Evolutionary conservation across 1,140 invertebrate genomes (phyloP), one percentile per base, ranked within the genome.

Genomic region (Drosophila pectinifera): DNA sequence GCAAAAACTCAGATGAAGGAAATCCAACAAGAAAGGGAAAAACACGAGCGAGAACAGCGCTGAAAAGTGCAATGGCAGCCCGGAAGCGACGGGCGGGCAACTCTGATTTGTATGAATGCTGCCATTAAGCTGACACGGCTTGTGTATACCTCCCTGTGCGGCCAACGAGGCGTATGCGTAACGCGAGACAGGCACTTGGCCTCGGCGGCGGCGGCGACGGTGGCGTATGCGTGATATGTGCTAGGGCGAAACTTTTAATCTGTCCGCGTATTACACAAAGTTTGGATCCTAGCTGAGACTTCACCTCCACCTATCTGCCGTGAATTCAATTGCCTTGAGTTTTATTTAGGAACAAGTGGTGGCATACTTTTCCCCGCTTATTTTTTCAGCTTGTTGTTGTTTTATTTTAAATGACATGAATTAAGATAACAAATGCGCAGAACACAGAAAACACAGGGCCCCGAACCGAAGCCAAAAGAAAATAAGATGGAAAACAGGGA

Each of bases 351-450:
- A 89, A 89, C 80, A 89, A 88, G 80, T 78, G 77, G 64, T 31
- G 53, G 72, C 73, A 67, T 80, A 73, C 64, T 86, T 86, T 48
- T n/a, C 41, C 18, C 4, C 20, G 16, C 63, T 62, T 39, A 70
- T 70, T 36, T 72, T 28, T 51, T 13, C 22, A 31, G 14, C 39
- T 41, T 59, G 45, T 59, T 68, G 67, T 72, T 65, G 68, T 45
- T 46, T 63, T 53, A 45, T 70, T 88, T 83, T 76, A 83, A 86
- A 86, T 89, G 84, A 89, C 84, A 89, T 68, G 80, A 89, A 88
- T 89, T 86, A 86, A 88, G 83, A 86, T 86, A 88, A 80, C 75
- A 80, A 88, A 86, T 88, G 88, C 82, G 46, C 82, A 54, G 77
- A 86, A 78, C 64, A 68, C 64, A 67, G 64, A 53, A 53, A 61